phyloP scores from a whole-genome alignment of 2,888 invertebrate genomes.

The Baccha elongata region DNA sequence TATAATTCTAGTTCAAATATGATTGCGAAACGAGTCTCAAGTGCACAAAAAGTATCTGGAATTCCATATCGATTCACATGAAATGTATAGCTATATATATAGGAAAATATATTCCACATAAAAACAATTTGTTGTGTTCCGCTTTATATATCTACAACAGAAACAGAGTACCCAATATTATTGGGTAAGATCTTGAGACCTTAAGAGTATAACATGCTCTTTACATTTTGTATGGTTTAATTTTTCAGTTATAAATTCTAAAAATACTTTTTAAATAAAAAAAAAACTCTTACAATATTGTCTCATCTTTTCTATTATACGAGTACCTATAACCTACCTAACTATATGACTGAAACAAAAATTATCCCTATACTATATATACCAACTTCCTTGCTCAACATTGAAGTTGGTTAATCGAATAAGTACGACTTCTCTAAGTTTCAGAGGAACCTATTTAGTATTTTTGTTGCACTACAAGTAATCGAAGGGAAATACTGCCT shows the following conservation, averaged over 20 bases:
- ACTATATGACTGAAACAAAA: neutral
- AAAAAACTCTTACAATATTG: constrained; percentile 52
- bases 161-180: constrained; percentile 16
- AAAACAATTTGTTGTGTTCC: neutral
- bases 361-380: constrained; percentile 14
- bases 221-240: constrained; percentile 33
- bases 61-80: neutral
- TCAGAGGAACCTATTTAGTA: constrained; percentile 19
- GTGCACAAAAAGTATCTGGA: neutral
- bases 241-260: constrained; percentile 43
- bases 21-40: no score
- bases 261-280: constrained; percentile 51
- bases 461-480: neutral
- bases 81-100: no score
- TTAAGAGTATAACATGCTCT: constrained; percentile 7
- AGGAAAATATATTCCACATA: neutral
- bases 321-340: constrained; percentile 31
- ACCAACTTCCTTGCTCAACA: constrained; percentile 52
- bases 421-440: neutral
- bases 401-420: constrained; percentile 36
- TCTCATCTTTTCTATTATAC: constrained; percentile 34
- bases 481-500: constrained; percentile 32
- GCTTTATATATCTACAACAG: neutral
- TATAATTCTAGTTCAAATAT: no score
- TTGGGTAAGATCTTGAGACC: constrained; percentile 30